phyloP scores from a whole-genome alignment of 2,113 vertebrate genomes.

The Junco hyemalis region DNA sequence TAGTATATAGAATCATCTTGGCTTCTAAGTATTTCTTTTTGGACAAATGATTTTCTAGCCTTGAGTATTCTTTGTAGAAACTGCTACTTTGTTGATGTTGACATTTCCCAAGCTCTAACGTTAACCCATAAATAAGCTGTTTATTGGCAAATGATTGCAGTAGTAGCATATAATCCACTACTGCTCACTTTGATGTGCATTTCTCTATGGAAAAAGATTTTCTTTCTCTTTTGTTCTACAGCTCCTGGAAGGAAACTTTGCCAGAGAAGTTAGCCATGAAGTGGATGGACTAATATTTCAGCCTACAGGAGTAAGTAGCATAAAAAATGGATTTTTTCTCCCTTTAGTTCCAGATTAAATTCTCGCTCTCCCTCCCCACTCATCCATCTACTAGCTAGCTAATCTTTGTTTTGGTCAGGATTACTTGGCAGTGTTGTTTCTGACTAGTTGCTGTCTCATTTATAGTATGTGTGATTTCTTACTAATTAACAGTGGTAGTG shows the following conservation, averaged over 20 bases:
- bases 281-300: conserved; percentile 98
- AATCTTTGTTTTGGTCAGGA: background rate
- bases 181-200: background rate
- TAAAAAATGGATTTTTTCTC: background rate
- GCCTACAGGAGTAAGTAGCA: conserved; percentile 89
- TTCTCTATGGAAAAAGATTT: conserved; percentile 20
- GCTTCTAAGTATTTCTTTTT: background rate
- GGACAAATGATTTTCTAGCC: background rate
- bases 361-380: background rate
- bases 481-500: background rate
- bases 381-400: background rate
- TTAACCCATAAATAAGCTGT: background rate
- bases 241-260: conserved; percentile 97
- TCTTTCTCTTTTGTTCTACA: conserved; percentile 71
- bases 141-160: background rate
- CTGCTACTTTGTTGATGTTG: background rate
- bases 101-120: background rate
- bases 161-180: background rate
- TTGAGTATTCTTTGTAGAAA: background rate
- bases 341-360: background rate
- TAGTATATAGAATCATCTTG: background rate
- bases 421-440: background rate
- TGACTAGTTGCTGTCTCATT: background rate
- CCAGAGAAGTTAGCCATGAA: conserved; percentile 97
- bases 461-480: background rate